These are phyloP conservation scores for Manis pentadactyla DNA, from an alignment of 2,797 vertebrate genomes.

Conservation along the genomic window DNA sequence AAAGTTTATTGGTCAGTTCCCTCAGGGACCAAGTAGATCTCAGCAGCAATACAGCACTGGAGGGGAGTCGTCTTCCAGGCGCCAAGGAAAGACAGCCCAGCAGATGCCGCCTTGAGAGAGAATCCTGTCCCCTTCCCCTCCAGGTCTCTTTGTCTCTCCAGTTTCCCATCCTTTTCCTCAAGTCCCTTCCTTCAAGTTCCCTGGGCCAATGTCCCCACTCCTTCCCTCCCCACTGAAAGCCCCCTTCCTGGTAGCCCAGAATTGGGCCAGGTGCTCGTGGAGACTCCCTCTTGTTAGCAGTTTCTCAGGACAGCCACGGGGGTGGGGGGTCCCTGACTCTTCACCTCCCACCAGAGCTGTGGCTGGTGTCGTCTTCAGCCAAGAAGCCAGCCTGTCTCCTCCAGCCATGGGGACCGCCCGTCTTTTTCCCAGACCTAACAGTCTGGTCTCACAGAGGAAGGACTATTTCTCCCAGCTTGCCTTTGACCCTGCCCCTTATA, in stretches of 20 bases:
- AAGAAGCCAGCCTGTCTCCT: neutral
- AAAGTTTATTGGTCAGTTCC: neutral
- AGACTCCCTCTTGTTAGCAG: neutral
- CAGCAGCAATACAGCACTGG: neutral
- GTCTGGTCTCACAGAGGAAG: neutral
- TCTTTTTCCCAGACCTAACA: neutral
- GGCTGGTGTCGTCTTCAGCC: neutral
- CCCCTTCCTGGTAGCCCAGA: neutral
- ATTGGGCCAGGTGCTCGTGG: neutral
- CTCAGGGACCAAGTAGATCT: neutral
- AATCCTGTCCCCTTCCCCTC: neutral
- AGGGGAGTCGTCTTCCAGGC: neutral
- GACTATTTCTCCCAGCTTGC: neutral
- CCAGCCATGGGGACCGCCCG: neutral
- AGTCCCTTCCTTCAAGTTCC: neutral
- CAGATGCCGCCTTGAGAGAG: neutral
- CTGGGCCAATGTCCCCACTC: neutral
- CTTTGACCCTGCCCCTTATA: slow-evolving; percentile 28
- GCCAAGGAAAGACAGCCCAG: neutral
- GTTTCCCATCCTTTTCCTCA: neutral
- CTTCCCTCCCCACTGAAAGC: neutral
- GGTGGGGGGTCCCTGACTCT: neutral
- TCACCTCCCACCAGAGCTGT: neutral
- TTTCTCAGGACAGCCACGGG: neutral
- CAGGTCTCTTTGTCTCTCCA: neutral